Evolutionary conservation across 2,888 invertebrate species (phyloP), one percentile per base, ranked within the genome.

Genomic region (Papilio gigon): DNA sequence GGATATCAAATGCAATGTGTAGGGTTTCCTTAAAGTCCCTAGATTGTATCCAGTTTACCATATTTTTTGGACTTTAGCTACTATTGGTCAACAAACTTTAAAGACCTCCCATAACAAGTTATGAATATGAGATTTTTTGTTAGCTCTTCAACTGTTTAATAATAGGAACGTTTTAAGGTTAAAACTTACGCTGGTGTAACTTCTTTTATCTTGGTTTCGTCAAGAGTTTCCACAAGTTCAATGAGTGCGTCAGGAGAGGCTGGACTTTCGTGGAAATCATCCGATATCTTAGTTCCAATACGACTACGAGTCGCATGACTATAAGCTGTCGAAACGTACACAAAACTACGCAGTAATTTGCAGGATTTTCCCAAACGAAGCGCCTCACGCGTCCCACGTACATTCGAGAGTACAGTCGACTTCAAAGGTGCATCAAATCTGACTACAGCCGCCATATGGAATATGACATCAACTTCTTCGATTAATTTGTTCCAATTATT

Each of bases 251-350:
- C 65, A 25, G 65, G 65, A 11, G 42, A n/a, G 4, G 27, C 65
- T 22, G 69, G 65, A 9, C 50, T 22, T 22, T 65, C 25, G 4
- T 65, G 40, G 27, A 69, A 69, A 12, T 42, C 20, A 25, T 67
- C 66, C 0, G n/a, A 25, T n/a, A 70, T 50, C 27, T 25, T 20
- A 12, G n/a, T 22, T 35, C 53, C 63, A 2, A 63, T 59, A 17
- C 70, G 63, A 8, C 47, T 53, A 12, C 60, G 22, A 14, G 64
- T 63, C 1, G 63, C 67, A 27, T 68, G 65, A 8, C 66, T 33
- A 22, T 71, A 72, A 11, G 71, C 68, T 12, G 65, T 66, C 1
- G 68, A 71, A 8, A 68, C 67, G 33, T 70, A 56, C 4, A 70
- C 70, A 47, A 68, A 61, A 14, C 42, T 25, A 33, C 50, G 42